phyloP scores from a whole-genome alignment of 1,140 invertebrate species.

The Caenorhabditis brenneri region DNA sequence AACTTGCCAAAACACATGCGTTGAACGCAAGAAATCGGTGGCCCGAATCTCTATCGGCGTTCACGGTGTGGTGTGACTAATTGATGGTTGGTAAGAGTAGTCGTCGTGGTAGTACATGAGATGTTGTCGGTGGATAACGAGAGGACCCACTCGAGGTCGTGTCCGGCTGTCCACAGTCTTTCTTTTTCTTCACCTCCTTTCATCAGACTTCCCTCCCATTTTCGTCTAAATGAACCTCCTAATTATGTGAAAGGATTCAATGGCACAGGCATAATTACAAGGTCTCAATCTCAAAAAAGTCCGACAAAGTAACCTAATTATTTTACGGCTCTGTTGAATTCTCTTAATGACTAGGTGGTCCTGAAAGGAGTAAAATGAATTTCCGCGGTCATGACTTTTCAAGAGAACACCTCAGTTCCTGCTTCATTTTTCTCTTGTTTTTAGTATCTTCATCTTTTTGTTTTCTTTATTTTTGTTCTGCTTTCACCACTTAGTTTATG shows the following conservation, averaged over 20 bases:
- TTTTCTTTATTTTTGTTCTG: background rate
- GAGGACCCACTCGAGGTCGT: conserved; percentile 30
- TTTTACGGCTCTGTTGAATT: too few relatives aligned
- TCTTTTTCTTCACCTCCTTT: background rate
- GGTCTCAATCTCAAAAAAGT: background rate
- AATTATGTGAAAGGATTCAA: conserved; percentile 15
- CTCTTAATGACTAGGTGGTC: too few relatives aligned
- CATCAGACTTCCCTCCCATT: background rate
- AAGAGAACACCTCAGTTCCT: too few relatives aligned
- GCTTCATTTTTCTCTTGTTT: background rate
- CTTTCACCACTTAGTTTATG: background rate
- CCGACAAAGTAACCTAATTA: background rate
- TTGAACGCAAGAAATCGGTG: conserved; percentile 24
- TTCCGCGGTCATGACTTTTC: too few relatives aligned
- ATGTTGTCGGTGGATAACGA: conserved; percentile 33
- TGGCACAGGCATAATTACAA: background rate
- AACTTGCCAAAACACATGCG: conserved; percentile 20
- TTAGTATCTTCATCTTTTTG: background rate
- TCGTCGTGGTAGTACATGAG: conserved; percentile 14
- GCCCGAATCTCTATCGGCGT: conserved; percentile 37
- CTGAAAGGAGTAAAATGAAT: too few relatives aligned
- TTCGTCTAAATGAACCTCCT: background rate
- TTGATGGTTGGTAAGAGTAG: conserved; percentile 18
- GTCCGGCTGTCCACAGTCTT: conserved; percentile 20
- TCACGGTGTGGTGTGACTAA: conserved; percentile 43